Evolutionary conservation across 1,140 invertebrate genomes (phyloP).

Genomic region (Ceratina japonica): DNA sequence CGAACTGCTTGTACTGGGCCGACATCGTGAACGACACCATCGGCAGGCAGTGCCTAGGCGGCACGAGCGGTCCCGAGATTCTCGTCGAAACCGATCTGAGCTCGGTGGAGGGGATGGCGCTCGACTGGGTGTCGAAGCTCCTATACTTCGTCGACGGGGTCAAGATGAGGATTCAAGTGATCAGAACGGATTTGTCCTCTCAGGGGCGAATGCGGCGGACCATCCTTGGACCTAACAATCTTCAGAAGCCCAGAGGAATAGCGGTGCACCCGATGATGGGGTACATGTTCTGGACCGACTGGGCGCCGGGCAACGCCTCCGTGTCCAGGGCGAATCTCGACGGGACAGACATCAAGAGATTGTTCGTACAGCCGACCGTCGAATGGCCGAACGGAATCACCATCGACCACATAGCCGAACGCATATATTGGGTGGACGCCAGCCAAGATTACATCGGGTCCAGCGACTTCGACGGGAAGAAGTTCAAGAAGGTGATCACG

Average conservation of each 20-base stretch:
- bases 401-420: conserved; percentile 89
- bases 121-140: conserved; percentile 96
- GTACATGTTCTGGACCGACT: conserved; percentile 96
- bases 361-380: conserved; percentile 85
- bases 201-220: conserved; percentile 88
- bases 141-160: conserved; percentile 94
- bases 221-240: conserved; percentile 84
- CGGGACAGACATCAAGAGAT: conserved; percentile 85
- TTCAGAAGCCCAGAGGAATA: conserved; percentile 92
- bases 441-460: conserved; percentile 91
- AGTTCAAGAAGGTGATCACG: conserved; percentile 86
- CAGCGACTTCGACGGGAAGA: conserved; percentile 89
- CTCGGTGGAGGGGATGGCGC: conserved; percentile 94
- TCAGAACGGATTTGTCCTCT: conserved; percentile 84
- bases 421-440: conserved; percentile 94
- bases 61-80: conserved; percentile 83
- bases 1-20: conserved; percentile 94
- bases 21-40: conserved; percentile 91
- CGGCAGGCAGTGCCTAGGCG: conserved; percentile 88
- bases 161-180: conserved; percentile 88
- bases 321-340: conserved; percentile 93
- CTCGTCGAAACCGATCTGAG: conserved; percentile 87
- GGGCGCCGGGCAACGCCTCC: conserved; percentile 88
- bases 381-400: conserved; percentile 93
- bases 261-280: conserved; percentile 92